Evolutionary conservation across 2,797 vertebrate species (phyloP).

Genomic region (Eurystomus glaucurus): DNA sequence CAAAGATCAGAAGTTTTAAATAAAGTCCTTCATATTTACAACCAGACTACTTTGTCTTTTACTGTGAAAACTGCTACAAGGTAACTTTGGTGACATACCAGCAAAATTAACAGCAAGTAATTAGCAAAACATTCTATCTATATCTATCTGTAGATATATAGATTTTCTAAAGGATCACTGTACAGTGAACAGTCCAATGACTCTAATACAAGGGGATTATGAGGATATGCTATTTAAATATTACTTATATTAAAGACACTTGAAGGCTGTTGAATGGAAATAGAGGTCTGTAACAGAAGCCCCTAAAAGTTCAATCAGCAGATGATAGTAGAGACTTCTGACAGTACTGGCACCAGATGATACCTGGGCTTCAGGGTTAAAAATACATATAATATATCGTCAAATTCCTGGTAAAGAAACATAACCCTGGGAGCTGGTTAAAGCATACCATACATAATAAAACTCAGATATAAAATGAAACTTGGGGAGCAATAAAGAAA

Average conservation of each 20-base stretch:
- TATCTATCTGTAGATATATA: neutral
- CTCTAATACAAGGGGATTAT: neutral
- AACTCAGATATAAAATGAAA: neutral
- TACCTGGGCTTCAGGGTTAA: neutral
- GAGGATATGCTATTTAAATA: neutral
- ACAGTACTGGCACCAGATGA: neutral
- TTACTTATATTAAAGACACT: neutral
- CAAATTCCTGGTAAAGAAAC: neutral
- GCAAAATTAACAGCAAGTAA: neutral
- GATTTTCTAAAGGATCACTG: neutral
- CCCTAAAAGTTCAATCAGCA: neutral
- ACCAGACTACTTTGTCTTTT: neutral
- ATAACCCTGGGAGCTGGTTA: neutral
- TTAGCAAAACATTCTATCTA: neutral
- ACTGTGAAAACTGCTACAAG: neutral
- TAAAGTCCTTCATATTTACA: neutral
- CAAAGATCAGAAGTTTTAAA: neutral
- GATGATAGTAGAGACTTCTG: neutral
- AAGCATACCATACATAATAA: neutral
- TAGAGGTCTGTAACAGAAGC: neutral
- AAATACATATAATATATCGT: neutral
- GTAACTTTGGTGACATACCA: neutral
- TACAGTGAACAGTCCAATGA: neutral
- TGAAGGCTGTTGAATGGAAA: neutral
- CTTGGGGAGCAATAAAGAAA: neutral